Conservation (phyloP, 2,797 vertebrate species). For the Sebastes nivosus region DNA sequence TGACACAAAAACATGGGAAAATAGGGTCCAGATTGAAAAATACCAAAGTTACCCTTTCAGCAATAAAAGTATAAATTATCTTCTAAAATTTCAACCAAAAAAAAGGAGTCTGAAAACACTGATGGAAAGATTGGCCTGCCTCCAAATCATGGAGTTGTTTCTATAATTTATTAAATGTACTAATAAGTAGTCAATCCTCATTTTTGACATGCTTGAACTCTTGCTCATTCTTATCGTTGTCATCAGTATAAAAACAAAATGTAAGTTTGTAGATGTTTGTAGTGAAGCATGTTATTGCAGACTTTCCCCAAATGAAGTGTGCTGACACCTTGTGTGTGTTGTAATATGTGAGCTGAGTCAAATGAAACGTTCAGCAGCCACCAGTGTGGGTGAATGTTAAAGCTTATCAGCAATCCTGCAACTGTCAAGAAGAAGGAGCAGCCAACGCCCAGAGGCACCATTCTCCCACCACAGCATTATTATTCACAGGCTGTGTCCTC, state of each 20-base stretch:
- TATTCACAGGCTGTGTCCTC: conserved; percentile 31
- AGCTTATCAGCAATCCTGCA: conserved; percentile 74
- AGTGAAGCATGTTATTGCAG: conserved; percentile 3
- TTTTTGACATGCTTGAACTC: background rate
- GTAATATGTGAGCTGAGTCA: background rate
- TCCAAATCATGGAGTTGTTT: background rate
- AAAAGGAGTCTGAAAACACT: background rate
- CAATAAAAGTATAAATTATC: background rate
- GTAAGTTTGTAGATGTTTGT: background rate
- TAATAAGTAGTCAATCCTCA: background rate
- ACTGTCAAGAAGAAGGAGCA: conserved; percentile 32
- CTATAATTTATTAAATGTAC: background rate
- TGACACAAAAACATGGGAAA: too few species aligned
- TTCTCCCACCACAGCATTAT: conserved; percentile 6
- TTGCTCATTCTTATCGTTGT: background rate
- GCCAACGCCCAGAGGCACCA: background rate
- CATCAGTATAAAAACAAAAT: background rate
- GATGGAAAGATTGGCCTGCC: background rate
- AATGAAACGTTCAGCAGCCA: conserved; percentile 27
- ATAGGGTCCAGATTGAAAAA: too few species aligned
- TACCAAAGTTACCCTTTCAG: too few species aligned
- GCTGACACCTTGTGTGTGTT: conserved; percentile 7
- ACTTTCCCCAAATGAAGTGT: background rate
- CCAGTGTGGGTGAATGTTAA: background rate
- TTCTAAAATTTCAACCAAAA: background rate